Base-by-base conservation (phyloP, 2,888 invertebrate genomes). In the Lingula anatina region DNA sequence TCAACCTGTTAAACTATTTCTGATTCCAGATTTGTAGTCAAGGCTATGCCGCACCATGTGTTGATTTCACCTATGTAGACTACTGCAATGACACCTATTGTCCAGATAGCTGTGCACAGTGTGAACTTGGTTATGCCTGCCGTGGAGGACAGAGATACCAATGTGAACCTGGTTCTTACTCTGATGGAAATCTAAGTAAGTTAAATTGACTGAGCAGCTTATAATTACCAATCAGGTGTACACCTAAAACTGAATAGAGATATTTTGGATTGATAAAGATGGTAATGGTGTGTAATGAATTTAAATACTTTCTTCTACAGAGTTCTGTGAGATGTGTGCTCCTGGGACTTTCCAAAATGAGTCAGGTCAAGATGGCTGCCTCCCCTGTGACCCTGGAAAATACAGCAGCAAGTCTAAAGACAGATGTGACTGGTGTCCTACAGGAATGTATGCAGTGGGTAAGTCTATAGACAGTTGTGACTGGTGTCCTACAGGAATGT, bases 51-150 rank as follows among this genome's bases (percentile, higher is more conserved):
- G 49, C 48, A 2, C 62, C 61, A 1, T 68, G 66, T 50, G 51
- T 50, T n/a, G 47, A 55, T 5, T 55, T 54, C 37, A 50, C 59
- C 42, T 66, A 65, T 44, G 58, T 57, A 1, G 53, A 52, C n/a
- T n/a, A n/a, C 35, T 68, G 68, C 55, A 66, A 60, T 46, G 49
- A 50, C 25, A 62, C 62, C 20, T 61, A 56, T 21, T 68, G 67
- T 41, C 64, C 65, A 0, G 44, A 38, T 5, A 35, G 47, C 1
- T 68, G 66, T 38, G 49, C 56, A 2, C 51, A 44, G 2, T 68
- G 68, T 60, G 63, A 64, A 47, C 23, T 56, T 1, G 68, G 68
- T 2, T 61, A 63, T 44, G 60, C 65, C 1, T 68, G 68, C 48
- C 43, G 55, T 21, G 57, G 57, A n/a, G 68, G 68, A 2, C 53